Evolutionary conservation across 2,113 vertebrate genomes (phyloP), one percentile per base, ranked within the genome.

Genomic region (Dolichallabes microphthalmus): DNA sequence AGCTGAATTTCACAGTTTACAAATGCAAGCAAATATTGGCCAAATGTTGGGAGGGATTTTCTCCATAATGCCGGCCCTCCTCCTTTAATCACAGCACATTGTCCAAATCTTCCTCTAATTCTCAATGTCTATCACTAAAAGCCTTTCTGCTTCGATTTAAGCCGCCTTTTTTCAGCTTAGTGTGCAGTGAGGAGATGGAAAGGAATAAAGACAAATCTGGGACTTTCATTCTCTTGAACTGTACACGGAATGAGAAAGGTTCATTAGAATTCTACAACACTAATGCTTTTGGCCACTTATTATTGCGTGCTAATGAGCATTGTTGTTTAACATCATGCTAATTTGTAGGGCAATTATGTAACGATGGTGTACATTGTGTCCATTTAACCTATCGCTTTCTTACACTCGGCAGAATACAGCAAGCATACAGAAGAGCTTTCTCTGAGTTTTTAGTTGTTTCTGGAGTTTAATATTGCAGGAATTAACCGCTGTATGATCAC

Each of bases 91-190:
- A 89, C 92, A 92, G 91, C 92, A 92, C 88, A 91, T 89, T 82
- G 89, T 90, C 89, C 92, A 93, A 94, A 92, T 93, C 92, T 93
- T 89, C 90, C 90, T 93, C 93, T 94, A 93, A 94, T 93, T 92
- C 91, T 89, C 91, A 93, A 93, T 93, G 90, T 91, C 88, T 53
- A 66, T 52, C 80, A 88, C 90, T 91, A 89, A 90, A 86, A 91
- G 90, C 87, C 20, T 75, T 76, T 86, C 86, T 87, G n/a, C 80
- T 83, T 80, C 17, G 69, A 22, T 22, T 35, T 90, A 52, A 25
- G 77, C 82, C 39, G 76, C 68, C 69, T 77, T 74, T 86, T 73
- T 60, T 17, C 55, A 55, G 60, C 39, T 58, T 83, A 58, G 55
- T 61, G 69, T 58, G 82, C 39, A 52, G 55, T 9, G 52, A 25